These are phyloP conservation scores for Melanotaenia duboulayi DNA, from an alignment of 2,113 vertebrate species.

Conservation along the genomic window DNA sequence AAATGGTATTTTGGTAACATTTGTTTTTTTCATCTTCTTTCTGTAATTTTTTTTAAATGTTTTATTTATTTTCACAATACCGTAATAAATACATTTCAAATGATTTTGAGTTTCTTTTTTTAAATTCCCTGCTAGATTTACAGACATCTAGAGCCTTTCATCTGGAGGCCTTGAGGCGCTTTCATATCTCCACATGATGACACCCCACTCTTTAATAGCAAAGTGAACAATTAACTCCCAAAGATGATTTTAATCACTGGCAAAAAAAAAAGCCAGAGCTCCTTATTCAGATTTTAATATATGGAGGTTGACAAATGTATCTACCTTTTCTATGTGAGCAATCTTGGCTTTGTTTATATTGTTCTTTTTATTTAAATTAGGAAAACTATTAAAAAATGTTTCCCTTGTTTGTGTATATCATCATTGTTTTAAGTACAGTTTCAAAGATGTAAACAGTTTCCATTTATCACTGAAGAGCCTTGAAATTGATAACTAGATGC, in stretches of 20 bases:
- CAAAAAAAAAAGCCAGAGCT: background rate
- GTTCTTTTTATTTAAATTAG: background rate
- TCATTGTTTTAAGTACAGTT: background rate
- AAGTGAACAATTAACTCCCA: background rate
- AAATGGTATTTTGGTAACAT: too few species aligned
- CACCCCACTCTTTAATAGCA: background rate
- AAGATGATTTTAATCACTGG: too few species aligned
- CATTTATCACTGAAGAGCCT: background rate
- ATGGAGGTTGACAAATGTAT: background rate
- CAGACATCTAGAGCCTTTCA: background rate
- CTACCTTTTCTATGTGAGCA: background rate
- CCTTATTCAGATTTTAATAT: background rate
- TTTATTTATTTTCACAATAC: too few species aligned
- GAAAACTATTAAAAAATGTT: background rate
- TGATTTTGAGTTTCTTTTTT: background rate
- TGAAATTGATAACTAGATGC: slow-evolving; percentile 8
- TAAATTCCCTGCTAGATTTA: background rate
- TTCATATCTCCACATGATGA: background rate
- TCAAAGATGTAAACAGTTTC: background rate
- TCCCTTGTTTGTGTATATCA: background rate
- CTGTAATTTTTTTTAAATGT: too few species aligned
- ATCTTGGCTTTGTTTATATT: background rate
- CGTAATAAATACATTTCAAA: background rate
- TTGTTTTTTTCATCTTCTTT: too few species aligned
- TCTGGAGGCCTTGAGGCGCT: background rate